These are phyloP conservation scores for Phymatocera aterrima DNA, from an alignment of 2,888 invertebrate species.

Conservation along the genomic window DNA sequence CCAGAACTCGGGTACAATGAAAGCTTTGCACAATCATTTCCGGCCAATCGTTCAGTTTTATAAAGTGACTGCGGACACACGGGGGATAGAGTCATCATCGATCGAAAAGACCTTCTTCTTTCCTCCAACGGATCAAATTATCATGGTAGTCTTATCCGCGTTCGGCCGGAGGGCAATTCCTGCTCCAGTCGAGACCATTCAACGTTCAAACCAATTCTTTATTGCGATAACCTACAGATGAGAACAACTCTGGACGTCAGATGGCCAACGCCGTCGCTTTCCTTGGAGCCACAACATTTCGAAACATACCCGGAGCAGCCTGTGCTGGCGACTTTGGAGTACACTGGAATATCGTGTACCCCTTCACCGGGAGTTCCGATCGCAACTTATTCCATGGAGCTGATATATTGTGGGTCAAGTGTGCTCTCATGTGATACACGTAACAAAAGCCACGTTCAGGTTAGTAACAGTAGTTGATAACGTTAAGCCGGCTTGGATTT, in stretches of 20 bases:
- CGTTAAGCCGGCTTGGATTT: no score
- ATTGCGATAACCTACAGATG: slow-evolving; percentile 57
- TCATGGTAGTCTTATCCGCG: not conserved
- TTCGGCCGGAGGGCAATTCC: not conserved
- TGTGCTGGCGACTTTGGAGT: slow-evolving; percentile 85
- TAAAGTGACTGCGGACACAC: not conserved
- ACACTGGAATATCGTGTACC: slow-evolving; percentile 83
- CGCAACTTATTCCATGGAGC: slow-evolving; percentile 80
- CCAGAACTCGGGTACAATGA: not conserved
- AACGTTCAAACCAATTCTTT: not conserved
- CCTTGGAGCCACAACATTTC: slow-evolving; percentile 85
- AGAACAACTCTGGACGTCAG: slow-evolving; percentile 82
- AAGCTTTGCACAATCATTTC: not conserved
- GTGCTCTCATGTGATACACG: slow-evolving; percentile 83
- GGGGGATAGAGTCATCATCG: no score
- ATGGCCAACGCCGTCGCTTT: slow-evolving; percentile 87
- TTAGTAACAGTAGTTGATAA: no score
- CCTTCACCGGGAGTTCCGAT: slow-evolving; percentile 75
- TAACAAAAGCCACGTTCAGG: slow-evolving; percentile 76
- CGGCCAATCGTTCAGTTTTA: not conserved
- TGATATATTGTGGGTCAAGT: slow-evolving; percentile 88
- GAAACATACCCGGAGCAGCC: slow-evolving; percentile 88
- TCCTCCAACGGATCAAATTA: not conserved
- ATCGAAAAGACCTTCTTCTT: not conserved
- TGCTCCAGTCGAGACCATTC: no score